Conservation (phyloP, 2,113 vertebrate genomes). For the Pholis gunnellus region DNA sequence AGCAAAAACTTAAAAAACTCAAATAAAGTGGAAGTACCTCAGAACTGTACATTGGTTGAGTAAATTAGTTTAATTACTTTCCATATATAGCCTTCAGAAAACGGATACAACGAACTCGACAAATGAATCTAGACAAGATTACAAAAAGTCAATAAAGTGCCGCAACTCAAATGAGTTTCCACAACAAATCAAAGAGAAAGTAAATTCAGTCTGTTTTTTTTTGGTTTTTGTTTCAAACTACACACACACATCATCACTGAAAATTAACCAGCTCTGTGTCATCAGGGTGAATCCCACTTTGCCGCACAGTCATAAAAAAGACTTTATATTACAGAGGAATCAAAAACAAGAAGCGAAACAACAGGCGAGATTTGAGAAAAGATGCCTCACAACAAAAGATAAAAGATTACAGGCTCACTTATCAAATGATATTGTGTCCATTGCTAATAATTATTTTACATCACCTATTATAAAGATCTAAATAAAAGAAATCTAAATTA, state of each 20-base stretch:
- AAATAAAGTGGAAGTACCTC: background rate
- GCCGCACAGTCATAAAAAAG: background rate
- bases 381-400: background rate
- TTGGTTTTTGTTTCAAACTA: slow-evolving; percentile 11
- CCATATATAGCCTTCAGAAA: background rate
- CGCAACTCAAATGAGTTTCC: background rate
- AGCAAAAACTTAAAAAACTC: background rate
- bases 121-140: background rate
- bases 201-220: background rate
- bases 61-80: background rate
- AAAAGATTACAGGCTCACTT: background rate
- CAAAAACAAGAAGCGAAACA: background rate
- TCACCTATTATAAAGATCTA: background rate
- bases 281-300: background rate
- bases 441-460: background rate
- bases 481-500: background rate
- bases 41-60: background rate
- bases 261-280: slow-evolving; percentile 2
- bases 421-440: background rate
- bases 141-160: background rate
- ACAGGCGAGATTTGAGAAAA: slow-evolving; percentile 5
- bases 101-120: background rate
- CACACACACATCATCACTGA: background rate
- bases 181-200: background rate
- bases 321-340: background rate